Percentiles rank a stretch among this genome's conserved stretches.
Evolutionary conservation across 2,797 vertebrate genomes (phyloP).

Genomic region (Catostomus latipinnis): DNA sequence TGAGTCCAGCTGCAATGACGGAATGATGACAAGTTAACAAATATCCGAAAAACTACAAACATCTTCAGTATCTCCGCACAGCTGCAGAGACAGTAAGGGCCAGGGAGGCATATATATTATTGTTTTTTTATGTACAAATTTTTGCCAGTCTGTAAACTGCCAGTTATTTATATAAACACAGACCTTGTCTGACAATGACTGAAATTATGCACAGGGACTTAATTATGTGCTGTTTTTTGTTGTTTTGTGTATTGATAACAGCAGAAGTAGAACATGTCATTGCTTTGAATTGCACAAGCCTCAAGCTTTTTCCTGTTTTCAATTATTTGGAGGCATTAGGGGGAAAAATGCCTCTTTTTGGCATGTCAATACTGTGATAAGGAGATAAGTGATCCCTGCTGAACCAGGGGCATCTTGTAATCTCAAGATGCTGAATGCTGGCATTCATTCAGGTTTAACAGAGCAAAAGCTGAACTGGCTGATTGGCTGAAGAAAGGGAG

Average conservation of each 20-base stretch:
- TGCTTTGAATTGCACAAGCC: conserved; percentile 10
- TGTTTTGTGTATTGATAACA: not conserved
- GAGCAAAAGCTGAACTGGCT: conserved; percentile 67
- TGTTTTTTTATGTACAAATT: too few relatives aligned
- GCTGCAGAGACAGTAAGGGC: too few relatives aligned
- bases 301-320: conserved; percentile 33
- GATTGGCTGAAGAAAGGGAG: conserved; percentile 50
- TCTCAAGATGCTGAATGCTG: conserved; percentile 47
- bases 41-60: not conserved
- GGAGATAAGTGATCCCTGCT: conserved; percentile 59
- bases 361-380: conserved; percentile 48
- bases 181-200: not conserved
- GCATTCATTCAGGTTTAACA: conserved; percentile 71
- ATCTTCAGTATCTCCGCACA: not conserved
- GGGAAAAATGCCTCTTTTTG: conserved; percentile 55
- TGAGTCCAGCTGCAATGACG: conserved; percentile 88
- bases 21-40: not conserved
- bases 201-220: not conserved
- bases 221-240: not conserved
- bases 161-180: not conserved
- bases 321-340: conserved; percentile 61
- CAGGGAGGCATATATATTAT: too few relatives aligned
- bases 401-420: conserved; percentile 53
- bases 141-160: too few relatives aligned
- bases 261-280: not conserved